A percentile compares a stretch with the other conserved stretches of the same genome.
phyloP scores from a whole-genome alignment of 2,888 invertebrate species.

The Plebejus anna region DNA sequence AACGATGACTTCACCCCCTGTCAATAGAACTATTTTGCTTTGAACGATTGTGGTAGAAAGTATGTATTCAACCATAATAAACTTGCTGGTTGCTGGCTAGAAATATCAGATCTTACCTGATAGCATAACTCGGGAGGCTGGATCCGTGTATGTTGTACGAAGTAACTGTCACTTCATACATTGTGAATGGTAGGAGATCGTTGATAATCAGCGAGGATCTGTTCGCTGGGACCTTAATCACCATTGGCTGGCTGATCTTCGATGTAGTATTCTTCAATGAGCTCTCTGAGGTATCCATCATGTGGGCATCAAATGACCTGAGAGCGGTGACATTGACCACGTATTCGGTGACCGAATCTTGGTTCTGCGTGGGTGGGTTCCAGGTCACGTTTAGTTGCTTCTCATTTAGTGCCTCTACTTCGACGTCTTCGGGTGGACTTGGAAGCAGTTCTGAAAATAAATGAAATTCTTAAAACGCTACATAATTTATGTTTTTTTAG shows the following conservation, averaged over 20 bases:
- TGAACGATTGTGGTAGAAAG: no score
- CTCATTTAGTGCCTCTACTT: slow-evolving; percentile 86
- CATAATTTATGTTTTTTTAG: no score
- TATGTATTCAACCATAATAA: no score
- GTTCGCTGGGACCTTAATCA: slow-evolving; percentile 79
- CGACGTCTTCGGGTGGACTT: slow-evolving; percentile 85
- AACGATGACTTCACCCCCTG: no score
- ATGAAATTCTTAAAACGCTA: neutral
- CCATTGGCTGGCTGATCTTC: slow-evolving; percentile 53
- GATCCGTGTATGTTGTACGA: slow-evolving; percentile 87
- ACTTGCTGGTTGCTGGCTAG: no score
- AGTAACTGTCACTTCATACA: slow-evolving; percentile 89
- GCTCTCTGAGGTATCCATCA: slow-evolving; percentile 71
- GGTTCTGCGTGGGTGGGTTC: slow-evolving; percentile 82
- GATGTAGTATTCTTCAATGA: slow-evolving; percentile 53
- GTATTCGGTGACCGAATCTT: slow-evolving; percentile 83
- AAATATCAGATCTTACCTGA: slow-evolving; percentile 65
- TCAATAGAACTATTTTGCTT: no score
- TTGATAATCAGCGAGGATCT: slow-evolving; percentile 80
- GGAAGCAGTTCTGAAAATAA: slow-evolving; percentile 83
- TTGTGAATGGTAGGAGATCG: slow-evolving; percentile 86
- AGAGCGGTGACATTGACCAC: slow-evolving; percentile 86
- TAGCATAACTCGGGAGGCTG: slow-evolving; percentile 86
- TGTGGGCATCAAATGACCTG: slow-evolving; percentile 82
- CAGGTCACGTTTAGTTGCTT: slow-evolving; percentile 86